Base-by-base conservation (phyloP, 2,888 invertebrate species). In the Euplagia quadripunctaria region DNA sequence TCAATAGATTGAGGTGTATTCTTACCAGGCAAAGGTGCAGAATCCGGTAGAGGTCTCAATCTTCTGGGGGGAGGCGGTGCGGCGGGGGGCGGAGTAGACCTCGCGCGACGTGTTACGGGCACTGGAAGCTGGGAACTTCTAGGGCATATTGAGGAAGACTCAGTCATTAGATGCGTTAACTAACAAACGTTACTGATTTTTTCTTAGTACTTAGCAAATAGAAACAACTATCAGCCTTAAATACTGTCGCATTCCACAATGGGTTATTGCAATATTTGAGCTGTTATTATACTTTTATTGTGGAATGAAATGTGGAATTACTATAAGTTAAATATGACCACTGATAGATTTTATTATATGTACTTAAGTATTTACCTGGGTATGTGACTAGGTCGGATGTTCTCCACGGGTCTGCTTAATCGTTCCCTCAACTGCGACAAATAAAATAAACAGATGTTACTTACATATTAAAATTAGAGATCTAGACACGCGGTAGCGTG, bases 1-100 rank as follows among this genome's bases (percentile, higher is more conserved):
- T 16, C 31, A n/a, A 64, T 11, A 46, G 7, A 20, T n/a, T 14
- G 6, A 7, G 20, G 49, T 49, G 31, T 51, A 31, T 16, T 71
- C 85, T 84, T 86, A 94, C 95, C 96, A 87, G 93, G 94, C 67
- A 95, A 79, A 5, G 96, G 96, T 9, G 96, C 96, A 1, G 96
- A 96, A 79, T 96, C 96, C 0, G 96, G 94, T 64, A 96, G 82
- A 3, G 95, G 95, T 12, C 96, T 85, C 20, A 96, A 84, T 46
- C 94, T 88, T 64, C 95, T 84, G 0, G 95, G 95, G 0, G 90
- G 92, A 6, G 89, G 88, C 0, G 92, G 92, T 0, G 90, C 92
- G 0, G 93, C 91, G 0, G 93, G 93, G 0, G 94, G 92, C 0
- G 96, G 96, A 0, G 96, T 96, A 0, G 96, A 95, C 3, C 94